A percentile compares a stretch with the other conserved stretches of the same genome.
Evolutionary conservation across 2,113 vertebrate genomes (phyloP).

Genomic region (Platichthys flesus): DNA sequence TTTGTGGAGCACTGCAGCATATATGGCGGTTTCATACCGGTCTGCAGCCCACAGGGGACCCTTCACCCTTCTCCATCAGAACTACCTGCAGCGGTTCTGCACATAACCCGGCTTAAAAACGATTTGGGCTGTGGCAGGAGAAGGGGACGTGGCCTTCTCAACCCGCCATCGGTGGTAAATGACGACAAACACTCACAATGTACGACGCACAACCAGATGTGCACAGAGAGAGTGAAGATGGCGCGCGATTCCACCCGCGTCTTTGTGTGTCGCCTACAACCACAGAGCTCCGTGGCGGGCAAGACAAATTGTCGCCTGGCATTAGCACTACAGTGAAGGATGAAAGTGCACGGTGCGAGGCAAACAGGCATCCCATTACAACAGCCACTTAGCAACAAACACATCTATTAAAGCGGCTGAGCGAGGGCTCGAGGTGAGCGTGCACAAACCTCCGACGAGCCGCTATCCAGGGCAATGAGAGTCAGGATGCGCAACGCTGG

Average conservation of each 20-base stretch:
- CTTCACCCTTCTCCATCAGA: slow-evolving; percentile 65
- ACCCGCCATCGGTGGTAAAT: slow-evolving; percentile 42
- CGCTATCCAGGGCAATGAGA: slow-evolving; percentile 75
- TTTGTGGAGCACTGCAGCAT: slow-evolving; percentile 75
- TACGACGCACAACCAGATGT: slow-evolving; percentile 31
- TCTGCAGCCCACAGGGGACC: slow-evolving; percentile 74
- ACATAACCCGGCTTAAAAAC: no score
- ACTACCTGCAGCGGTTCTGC: not conserved
- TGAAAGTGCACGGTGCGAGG: slow-evolving; percentile 78
- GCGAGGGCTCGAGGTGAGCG: slow-evolving; percentile 72
- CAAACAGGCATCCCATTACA: slow-evolving; percentile 83
- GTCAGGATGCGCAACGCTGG: slow-evolving; percentile 57
- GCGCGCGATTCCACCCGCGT: not conserved
- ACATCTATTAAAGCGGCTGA: slow-evolving; percentile 79
- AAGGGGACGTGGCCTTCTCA: slow-evolving; percentile 19
- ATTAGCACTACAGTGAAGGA: slow-evolving; percentile 79
- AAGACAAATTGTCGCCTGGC: slow-evolving; percentile 73
- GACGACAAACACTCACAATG: slow-evolving; percentile 28
- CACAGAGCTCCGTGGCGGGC: slow-evolving; percentile 46
- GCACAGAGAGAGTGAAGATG: slow-evolving; percentile 29
- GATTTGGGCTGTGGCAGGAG: not conserved
- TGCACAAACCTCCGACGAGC: slow-evolving; percentile 63
- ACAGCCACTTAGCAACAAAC: slow-evolving; percentile 82
- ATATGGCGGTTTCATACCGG: slow-evolving; percentile 67
- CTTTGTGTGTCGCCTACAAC: slow-evolving; percentile 52